These are phyloP conservation scores for Zaprionus gabonicus DNA, from an alignment of 1,140 invertebrate genomes.

Conservation along the genomic window DNA sequence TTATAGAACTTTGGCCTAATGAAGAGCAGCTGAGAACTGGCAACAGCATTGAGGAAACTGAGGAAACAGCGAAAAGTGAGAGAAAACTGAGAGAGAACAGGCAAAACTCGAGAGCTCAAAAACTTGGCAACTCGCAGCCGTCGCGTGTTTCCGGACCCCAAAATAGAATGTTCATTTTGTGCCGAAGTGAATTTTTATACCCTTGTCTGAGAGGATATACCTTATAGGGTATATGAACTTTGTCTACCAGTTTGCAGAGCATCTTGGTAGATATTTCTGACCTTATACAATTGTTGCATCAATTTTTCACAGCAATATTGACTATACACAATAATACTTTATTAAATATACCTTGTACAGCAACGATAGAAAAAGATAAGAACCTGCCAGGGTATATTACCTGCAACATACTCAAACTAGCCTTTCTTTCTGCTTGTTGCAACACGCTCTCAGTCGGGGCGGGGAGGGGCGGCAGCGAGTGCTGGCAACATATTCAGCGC, in stretches of 20 bases:
- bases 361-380: too few relatives aligned
- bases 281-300: too few relatives aligned
- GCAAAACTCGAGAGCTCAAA: not conserved
- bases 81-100: not conserved
- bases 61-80: conserved; percentile 10
- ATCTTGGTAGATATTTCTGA: too few relatives aligned
- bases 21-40: conserved; percentile 7
- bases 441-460: conserved; percentile 10
- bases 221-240: too few relatives aligned
- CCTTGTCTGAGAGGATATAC: too few relatives aligned
- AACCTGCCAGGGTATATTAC: too few relatives aligned
- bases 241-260: too few relatives aligned
- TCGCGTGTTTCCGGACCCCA: conserved; percentile 27
- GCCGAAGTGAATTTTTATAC: not conserved
- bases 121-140: conserved; percentile 30
- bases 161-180: conserved; percentile 37
- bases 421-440: conserved; percentile 21
- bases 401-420: too few relatives aligned
- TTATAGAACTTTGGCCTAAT: conserved; percentile 27
- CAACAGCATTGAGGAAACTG: not conserved
- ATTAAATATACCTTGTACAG: too few relatives aligned
- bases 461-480: not conserved
- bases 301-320: too few relatives aligned
- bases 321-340: too few relatives aligned
- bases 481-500: not conserved